Base-by-base conservation (phyloP, 1,140 invertebrate genomes). In the Mamestra configurata region DNA sequence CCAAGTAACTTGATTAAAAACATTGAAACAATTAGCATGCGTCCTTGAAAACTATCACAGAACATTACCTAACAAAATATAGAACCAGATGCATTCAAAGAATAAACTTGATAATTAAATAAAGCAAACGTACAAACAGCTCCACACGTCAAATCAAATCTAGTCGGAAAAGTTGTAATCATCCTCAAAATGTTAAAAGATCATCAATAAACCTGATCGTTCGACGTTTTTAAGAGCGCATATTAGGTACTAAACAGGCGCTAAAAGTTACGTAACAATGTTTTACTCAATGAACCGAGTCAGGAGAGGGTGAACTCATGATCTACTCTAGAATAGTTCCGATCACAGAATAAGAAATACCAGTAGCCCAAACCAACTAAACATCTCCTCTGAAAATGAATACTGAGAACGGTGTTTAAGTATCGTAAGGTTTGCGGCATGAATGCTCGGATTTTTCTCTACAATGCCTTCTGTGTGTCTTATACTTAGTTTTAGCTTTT, bases 321-420 rank as follows among this genome's bases (percentile, higher is more conserved):
- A 83, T 83, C 81, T 83, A 80, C 66, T 61, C 79, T 64, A 77
- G 73, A 81, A 79, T 79, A 79, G 77, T 79, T 72, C 22, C 59
- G 37, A 53, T 18, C 49, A 55, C 18, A 20, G 27, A 11, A 40
- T 11, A 55, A 35, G 31, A 13, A 0, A 70, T 4, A 49, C 6
- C 66, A 70, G 66, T 46, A 70, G 40, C 6, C 20, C 40, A 11
- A 70, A 5, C 4, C 5, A 7, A 40, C 8, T 40, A 22, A n/a
- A 61, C 11, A 3, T 22, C 27, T 2, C 10, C 1, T 6, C 4
- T 4, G 22, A 35, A 11, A 10, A 1, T 22, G 24, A 70, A 49
- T 24, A 5, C 7, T 70, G 13, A n/a, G 11, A 46, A 27, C 11
- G 24, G 8, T 10, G 22, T 13, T 11, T 49, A 1, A n/a, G 13